Evolutionary conservation across 2,888 invertebrate species (phyloP).

Genomic region (Drosophila eohydei): DNA sequence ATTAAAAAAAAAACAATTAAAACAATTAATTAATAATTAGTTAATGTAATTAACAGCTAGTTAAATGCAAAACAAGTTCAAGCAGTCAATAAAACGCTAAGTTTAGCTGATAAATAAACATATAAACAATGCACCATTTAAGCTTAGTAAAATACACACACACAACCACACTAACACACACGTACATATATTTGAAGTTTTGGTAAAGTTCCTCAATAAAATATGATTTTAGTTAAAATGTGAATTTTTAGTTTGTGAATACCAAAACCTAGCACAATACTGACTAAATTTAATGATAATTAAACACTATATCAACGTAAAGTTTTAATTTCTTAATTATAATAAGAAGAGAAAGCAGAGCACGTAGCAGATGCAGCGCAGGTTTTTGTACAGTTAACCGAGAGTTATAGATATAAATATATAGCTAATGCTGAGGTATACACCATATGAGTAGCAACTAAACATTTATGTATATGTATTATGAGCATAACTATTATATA

Average conservation of each 20-base stretch:
- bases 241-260: slow-evolving; percentile 58
- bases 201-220: slow-evolving; percentile 73
- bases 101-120: slow-evolving; percentile 33
- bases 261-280: slow-evolving; percentile 67
- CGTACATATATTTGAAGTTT: slow-evolving; percentile 61
- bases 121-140: slow-evolving; percentile 50
- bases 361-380: not conserved
- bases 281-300: slow-evolving; percentile 46
- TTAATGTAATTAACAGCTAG: slow-evolving; percentile 57
- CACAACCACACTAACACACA: slow-evolving; percentile 39
- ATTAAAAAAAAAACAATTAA: slow-evolving; percentile 8
- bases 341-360: slow-evolving; percentile 38
- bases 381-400: slow-evolving; percentile 72
- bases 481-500: slow-evolving; percentile 31
- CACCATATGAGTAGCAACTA: slow-evolving; percentile 39
- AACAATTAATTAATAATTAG: slow-evolving; percentile 66
- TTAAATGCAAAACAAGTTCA: slow-evolving; percentile 64
- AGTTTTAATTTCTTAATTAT: slow-evolving; percentile 70
- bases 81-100: slow-evolving; percentile 64
- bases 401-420: slow-evolving; percentile 8
- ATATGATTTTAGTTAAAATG: slow-evolving; percentile 46
- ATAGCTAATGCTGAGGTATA: slow-evolving; percentile 50
- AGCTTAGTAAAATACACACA: slow-evolving; percentile 43
- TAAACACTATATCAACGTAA: slow-evolving; percentile 66
- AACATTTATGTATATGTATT: slow-evolving; percentile 44